Percentiles rank a stretch among this genome's conserved stretches.
Conservation (phyloP, 2,888 invertebrate species). For the Ceriagrion tenellum region DNA sequence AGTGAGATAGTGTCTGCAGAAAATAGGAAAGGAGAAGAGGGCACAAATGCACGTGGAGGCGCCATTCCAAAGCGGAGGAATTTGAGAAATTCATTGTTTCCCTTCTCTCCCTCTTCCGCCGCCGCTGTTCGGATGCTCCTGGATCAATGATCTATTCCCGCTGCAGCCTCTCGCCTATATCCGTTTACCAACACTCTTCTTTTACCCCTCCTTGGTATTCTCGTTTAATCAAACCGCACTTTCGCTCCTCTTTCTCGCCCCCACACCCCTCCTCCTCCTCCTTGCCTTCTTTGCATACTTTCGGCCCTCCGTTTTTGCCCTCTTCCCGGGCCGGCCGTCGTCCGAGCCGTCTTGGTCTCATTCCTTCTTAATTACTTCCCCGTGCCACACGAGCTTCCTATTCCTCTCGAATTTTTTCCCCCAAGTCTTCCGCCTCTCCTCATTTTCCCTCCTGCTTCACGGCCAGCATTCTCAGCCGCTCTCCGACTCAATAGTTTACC, state of each 20-base stretch:
- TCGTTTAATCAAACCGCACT: not conserved
- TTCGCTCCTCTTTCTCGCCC: not conserved
- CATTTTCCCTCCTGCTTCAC: not conserved
- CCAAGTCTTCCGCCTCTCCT: not conserved
- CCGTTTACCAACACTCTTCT: not conserved
- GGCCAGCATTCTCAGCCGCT: not conserved
- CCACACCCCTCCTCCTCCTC: not conserved
- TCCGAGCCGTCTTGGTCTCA: conserved; percentile 38
- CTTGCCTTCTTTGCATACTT: conserved; percentile 21
- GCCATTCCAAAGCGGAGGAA: not conserved
- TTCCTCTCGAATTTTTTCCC: not conserved
- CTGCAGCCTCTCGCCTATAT: not conserved
- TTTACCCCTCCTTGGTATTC: not conserved
- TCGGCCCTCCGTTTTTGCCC: not conserved
- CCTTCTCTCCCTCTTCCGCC: not conserved
- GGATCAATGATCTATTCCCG: conserved; percentile 47
- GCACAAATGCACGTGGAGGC: not conserved
- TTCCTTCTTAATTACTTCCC: conserved; percentile 53
- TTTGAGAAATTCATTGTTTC: conserved; percentile 31
- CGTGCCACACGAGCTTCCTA: not conserved
- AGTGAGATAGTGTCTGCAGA: not conserved
- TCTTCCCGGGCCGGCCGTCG: conserved; percentile 29
- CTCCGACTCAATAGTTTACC: not conserved
- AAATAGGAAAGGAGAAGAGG: not conserved
- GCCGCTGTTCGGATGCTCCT: conserved; percentile 13